Conservation (phyloP, 2,113 vertebrate genomes). For the Balaenoptera acutorostrata region DNA sequence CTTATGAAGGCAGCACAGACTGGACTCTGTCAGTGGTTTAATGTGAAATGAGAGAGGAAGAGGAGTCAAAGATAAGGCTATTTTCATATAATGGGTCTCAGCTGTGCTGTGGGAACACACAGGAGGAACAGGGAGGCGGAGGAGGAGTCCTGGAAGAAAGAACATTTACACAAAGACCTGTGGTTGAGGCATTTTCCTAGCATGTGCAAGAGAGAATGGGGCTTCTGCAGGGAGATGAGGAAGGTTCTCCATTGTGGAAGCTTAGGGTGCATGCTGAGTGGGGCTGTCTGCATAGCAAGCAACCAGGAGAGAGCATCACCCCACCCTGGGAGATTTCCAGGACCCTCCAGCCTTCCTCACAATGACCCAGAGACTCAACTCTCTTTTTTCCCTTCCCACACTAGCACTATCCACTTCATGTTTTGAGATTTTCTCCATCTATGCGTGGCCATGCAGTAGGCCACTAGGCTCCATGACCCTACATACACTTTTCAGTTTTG, state of each 20-base stretch:
- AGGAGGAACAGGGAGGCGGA: not conserved
- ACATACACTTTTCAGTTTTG: not conserved
- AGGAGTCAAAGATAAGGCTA: not conserved
- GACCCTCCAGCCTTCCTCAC: not conserved
- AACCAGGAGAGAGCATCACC: not conserved
- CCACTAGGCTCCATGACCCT: not conserved
- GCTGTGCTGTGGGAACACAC: not conserved
- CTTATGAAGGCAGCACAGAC: not conserved
- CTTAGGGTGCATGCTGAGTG: not conserved
- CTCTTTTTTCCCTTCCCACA: not conserved
- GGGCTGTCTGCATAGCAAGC: not conserved
- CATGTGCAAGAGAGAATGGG: not conserved
- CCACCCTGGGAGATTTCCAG: not conserved
- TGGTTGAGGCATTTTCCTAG: not conserved
- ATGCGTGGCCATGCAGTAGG: not conserved
- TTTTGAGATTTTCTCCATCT: not conserved
- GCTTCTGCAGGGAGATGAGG: not conserved
- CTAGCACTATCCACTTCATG: not conserved
- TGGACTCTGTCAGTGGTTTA: not conserved
- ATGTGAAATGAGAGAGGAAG: not conserved
- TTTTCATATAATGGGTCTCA: not conserved
- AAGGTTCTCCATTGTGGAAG: not conserved
- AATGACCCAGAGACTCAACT: not conserved
- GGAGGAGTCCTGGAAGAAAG: not conserved
- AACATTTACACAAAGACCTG: not conserved